Evolutionary conservation across 2,797 vertebrate genomes (phyloP).

Genomic region (Phrynocephalus vlangalii): DNA sequence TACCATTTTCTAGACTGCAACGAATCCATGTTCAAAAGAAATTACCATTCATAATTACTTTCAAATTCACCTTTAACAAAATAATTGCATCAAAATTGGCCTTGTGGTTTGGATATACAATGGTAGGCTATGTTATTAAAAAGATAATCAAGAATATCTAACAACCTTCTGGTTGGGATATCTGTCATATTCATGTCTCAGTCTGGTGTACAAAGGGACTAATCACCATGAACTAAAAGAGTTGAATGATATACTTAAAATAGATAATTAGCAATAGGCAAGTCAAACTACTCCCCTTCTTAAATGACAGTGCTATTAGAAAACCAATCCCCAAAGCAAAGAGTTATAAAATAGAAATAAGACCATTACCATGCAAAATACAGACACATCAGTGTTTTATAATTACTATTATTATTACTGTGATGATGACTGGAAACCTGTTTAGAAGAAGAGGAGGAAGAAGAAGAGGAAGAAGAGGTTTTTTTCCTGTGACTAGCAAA

Average conservation of each 20-base stretch:
- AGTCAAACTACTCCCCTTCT: neutral
- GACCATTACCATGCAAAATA: neutral
- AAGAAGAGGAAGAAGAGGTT: too few species aligned
- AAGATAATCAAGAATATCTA: conserved; percentile 11
- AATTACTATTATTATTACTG: neutral
- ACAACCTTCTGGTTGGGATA: neutral
- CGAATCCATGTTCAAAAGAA: conserved; percentile 8
- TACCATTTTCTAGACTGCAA: conserved; percentile 27
- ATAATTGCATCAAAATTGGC: conserved; percentile 22
- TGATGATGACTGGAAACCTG: too few species aligned
- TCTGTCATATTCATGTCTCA: neutral
- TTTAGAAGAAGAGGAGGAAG: too few species aligned
- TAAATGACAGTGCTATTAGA: neutral
- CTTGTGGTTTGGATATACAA: neutral
- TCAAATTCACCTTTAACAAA: conserved; percentile 37
- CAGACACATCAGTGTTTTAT: neutral
- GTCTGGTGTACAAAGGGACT: conserved; percentile 1
- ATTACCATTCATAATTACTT: conserved; percentile 5
- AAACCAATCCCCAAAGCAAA: neutral
- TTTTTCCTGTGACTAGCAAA: too few species aligned
- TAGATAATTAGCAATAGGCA: neutral
- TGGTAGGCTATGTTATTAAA: neutral
- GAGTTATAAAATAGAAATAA: neutral
- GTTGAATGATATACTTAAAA: neutral
- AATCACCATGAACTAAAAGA: neutral